Evolutionary conservation across 2,888 invertebrate species (phyloP).

Genomic region (Calliphora vomitoria): DNA sequence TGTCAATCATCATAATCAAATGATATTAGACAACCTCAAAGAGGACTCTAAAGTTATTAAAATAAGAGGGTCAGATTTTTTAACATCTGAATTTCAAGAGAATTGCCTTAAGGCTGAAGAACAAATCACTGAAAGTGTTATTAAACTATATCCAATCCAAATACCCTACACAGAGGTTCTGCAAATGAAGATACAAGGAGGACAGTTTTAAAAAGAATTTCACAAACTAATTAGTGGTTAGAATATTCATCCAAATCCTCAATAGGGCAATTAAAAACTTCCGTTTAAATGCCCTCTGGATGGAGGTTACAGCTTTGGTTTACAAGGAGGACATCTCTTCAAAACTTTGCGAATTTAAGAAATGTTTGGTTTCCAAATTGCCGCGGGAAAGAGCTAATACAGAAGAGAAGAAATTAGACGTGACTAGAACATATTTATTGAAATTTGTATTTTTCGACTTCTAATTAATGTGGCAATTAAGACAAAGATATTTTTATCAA

Average conservation of each 20-base stretch:
- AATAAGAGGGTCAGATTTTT: conserved; percentile 73
- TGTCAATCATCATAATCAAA: conserved; percentile 80
- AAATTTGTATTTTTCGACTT: too few species aligned
- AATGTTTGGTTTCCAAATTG: too few species aligned
- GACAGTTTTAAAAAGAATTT: conserved; percentile 80
- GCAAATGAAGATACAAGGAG: conserved; percentile 80
- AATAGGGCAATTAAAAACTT: conserved; percentile 87
- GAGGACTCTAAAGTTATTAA: conserved; percentile 78
- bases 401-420: too few species aligned
- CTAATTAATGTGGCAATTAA: too few species aligned
- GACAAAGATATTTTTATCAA: too few species aligned
- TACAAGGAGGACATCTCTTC: too few species aligned
- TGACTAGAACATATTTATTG: too few species aligned
- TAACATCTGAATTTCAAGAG: conserved; percentile 79
- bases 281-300: conserved; percentile 88
- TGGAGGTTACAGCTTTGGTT: too few species aligned
- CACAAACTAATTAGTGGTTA: conserved; percentile 87
- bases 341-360: too few species aligned
- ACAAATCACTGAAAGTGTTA: conserved; percentile 82
- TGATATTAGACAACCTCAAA: conserved; percentile 79
- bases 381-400: too few species aligned
- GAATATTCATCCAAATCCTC: conserved; percentile 86
- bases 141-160: conserved; percentile 83
- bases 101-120: conserved; percentile 82
- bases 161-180: conserved; percentile 79